Evolutionary conservation across 2,888 invertebrate genomes (phyloP).

Genomic region (Eledone cirrhosa): DNA sequence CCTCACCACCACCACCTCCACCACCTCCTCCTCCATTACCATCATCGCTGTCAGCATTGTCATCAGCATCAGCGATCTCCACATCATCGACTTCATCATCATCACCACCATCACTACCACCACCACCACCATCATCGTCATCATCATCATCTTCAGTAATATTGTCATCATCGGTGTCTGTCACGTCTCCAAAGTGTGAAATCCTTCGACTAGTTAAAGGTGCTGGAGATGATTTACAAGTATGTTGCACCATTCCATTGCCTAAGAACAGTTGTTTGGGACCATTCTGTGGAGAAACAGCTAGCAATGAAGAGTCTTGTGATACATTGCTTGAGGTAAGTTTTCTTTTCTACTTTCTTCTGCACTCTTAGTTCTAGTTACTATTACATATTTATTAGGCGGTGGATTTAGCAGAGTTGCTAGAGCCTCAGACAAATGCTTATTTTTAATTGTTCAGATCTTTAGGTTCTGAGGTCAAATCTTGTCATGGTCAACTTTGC

Average conservation of each 20-base stretch:
- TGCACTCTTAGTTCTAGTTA: neutral
- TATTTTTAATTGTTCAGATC: no score
- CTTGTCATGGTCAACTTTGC: no score
- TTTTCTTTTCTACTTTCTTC: neutral
- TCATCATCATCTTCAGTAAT: neutral
- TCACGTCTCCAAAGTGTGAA: conserved; percentile 14
- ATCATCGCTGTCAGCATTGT: neutral
- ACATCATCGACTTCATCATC: neutral
- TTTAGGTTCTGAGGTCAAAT: no score
- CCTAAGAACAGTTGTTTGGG: conserved; percentile 13
- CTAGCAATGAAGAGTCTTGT: neutral
- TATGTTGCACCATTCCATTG: conserved; percentile 17
- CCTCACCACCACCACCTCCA: neutral
- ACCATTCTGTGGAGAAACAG: conserved; percentile 15
- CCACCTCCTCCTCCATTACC: neutral
- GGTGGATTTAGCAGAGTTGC: no score
- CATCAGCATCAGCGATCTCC: neutral
- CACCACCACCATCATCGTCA: neutral
- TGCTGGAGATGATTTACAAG: conserved; percentile 1
- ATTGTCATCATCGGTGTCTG: neutral
- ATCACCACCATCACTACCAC: neutral
- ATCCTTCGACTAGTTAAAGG: conserved; percentile 9
- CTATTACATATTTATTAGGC: neutral
- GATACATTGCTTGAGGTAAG: conserved; percentile 19
- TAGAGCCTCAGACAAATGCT: no score